phyloP scores from a whole-genome alignment of 2,113 vertebrate species.

The Onychostruthus taczanowskii region DNA sequence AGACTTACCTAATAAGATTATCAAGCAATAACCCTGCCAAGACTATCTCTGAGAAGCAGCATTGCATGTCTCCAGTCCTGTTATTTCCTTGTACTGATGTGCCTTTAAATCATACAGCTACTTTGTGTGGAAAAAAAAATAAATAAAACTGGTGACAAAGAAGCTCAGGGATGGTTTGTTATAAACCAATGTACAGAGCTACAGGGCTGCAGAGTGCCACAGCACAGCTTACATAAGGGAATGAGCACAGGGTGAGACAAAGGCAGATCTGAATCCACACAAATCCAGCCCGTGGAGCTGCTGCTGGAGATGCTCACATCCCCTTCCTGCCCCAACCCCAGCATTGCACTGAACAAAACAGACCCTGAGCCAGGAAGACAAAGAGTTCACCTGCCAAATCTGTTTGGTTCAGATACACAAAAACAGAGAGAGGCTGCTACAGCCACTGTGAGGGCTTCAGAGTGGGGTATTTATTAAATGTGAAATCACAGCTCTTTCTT shows the following conservation, averaged over 20 bases:
- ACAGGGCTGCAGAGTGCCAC: background rate
- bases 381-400: background rate
- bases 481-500: background rate
- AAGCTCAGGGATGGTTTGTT: background rate
- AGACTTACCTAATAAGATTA: slow-evolving; percentile 49
- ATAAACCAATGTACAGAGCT: background rate
- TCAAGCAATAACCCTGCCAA: background rate
- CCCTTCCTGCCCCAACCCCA: background rate
- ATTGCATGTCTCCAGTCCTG: background rate
- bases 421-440: background rate
- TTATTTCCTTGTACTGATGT: background rate
- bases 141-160: background rate
- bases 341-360: background rate
- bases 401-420: background rate
- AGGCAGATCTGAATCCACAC: background rate
- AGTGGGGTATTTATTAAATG: background rate
- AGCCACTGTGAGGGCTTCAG: background rate
- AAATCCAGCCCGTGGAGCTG: background rate
- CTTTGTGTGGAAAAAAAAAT: background rate
- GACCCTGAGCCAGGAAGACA: background rate
- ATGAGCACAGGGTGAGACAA: background rate
- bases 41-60: background rate
- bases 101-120: background rate
- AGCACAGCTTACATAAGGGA: background rate
- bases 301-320: background rate